A percentile compares a stretch with the other conserved stretches of the same genome.
phyloP scores from a whole-genome alignment of 2,888 invertebrate species.

The Perdita meconis region DNA sequence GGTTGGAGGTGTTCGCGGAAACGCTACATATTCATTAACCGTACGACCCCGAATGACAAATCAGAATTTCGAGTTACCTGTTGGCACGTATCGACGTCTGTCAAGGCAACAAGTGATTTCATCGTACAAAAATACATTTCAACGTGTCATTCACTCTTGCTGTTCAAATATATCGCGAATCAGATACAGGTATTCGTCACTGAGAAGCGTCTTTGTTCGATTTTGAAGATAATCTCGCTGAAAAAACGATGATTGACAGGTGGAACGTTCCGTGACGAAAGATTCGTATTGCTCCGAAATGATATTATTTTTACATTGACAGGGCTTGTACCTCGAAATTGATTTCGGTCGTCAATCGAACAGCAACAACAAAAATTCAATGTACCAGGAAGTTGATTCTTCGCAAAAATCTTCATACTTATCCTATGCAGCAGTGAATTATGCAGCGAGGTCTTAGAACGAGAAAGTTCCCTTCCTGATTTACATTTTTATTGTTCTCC shows the following conservation, averaged over 20 bases:
- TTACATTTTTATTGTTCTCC: too few species aligned
- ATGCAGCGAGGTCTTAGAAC: too few species aligned
- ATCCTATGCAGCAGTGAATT: not conserved
- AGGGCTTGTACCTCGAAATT: not conserved
- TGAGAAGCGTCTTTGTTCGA: slow-evolving; percentile 24
- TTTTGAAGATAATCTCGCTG: not conserved
- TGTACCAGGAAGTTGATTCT: not conserved
- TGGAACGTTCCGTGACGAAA: slow-evolving; percentile 3
- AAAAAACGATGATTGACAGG: slow-evolving; percentile 26
- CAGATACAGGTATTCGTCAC: slow-evolving; percentile 4
- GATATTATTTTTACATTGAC: slow-evolving; percentile 8
- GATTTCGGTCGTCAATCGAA: slow-evolving; percentile 5
- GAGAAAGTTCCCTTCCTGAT: too few species aligned
- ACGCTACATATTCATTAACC: slow-evolving; percentile 59
- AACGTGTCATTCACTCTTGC: slow-evolving; percentile 34
- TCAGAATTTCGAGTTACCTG: slow-evolving; percentile 23
- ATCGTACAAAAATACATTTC: slow-evolving; percentile 35
- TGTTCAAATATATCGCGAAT: slow-evolving; percentile 5
- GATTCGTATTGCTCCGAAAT: not conserved
- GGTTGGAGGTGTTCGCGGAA: slow-evolving; percentile 42
- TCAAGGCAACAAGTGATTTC: slow-evolving; percentile 37
- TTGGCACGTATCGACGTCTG: slow-evolving; percentile 29
- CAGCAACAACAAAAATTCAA: not conserved
- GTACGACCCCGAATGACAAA: slow-evolving; percentile 30
- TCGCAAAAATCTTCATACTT: not conserved